Evolutionary conservation across 1,140 invertebrate species (phyloP).

Genomic region (Diuraphis noxia): DNA sequence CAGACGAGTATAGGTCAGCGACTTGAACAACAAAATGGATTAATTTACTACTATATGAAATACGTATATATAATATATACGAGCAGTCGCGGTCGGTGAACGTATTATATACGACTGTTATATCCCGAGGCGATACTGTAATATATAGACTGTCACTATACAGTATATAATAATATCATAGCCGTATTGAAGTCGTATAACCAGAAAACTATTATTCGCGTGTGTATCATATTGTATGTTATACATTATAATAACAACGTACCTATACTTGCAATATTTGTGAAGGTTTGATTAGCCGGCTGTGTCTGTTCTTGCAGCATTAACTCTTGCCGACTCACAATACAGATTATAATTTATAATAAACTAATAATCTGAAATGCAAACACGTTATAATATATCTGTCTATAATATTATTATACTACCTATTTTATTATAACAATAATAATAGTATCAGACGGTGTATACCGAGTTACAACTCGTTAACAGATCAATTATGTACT

Average conservation of each 20-base stretch:
- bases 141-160: constrained; percentile 6
- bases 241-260: constrained; percentile 1
- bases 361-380: background rate
- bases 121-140: background rate
- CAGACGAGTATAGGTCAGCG: background rate
- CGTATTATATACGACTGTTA: background rate
- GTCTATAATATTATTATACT: background rate
- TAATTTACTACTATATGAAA: background rate
- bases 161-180: background rate
- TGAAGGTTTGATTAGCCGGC: background rate
- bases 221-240: background rate
- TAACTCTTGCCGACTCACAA: background rate
- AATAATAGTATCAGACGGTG: background rate
- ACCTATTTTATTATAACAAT: no score
- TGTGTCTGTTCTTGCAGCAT: background rate
- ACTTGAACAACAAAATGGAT: background rate
- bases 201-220: background rate
- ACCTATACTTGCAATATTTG: background rate
- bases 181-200: background rate
- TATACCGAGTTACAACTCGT: background rate
- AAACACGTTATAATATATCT: background rate
- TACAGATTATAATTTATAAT: background rate
- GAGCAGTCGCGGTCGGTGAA: background rate
- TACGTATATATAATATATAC: background rate
- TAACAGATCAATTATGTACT: background rate